These are phyloP conservation scores for Enteromius thamalakanensis DNA, from an alignment of 2,797 vertebrate genomes.

Conservation along the genomic window DNA sequence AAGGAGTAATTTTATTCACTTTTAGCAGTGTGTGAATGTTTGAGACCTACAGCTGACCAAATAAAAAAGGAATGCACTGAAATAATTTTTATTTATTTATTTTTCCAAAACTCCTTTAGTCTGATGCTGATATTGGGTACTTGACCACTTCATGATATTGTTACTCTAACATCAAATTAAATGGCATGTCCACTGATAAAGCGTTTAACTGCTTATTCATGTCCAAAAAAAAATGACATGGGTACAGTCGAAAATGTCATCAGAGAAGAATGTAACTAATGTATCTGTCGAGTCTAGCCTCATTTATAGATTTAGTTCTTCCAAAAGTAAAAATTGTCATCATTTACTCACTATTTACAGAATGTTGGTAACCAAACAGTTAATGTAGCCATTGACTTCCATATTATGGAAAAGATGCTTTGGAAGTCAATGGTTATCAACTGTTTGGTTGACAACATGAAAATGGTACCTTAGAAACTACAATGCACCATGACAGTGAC, in stretches of 20 bases:
- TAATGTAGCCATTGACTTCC: not conserved
- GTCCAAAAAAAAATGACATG: too few relatives aligned
- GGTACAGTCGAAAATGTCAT: too few relatives aligned
- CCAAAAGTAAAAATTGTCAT: not conserved
- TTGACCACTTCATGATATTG: too few relatives aligned
- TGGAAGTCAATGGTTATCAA: not conserved
- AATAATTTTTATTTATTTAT: too few relatives aligned
- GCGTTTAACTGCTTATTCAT: too few relatives aligned
- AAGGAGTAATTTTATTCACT: not conserved
- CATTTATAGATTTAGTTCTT: not conserved
- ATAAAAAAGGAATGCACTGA: too few relatives aligned
- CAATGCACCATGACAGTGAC: not conserved
- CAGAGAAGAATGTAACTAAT: too few relatives aligned
- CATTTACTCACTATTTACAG: not conserved
- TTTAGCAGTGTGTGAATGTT: not conserved
- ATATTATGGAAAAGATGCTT: not conserved
- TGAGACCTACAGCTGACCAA: not conserved
- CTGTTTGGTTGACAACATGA: not conserved
- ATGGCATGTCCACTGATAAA: too few relatives aligned
- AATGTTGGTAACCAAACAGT: not conserved
- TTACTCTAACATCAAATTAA: too few relatives aligned
- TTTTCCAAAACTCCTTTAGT: too few relatives aligned
- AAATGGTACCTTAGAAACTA: too few relatives aligned
- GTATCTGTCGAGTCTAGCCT: not conserved
- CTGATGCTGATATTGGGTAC: too few relatives aligned